Conservation (phyloP, 1,140 invertebrate species). For the Uloborus diversus region DNA sequence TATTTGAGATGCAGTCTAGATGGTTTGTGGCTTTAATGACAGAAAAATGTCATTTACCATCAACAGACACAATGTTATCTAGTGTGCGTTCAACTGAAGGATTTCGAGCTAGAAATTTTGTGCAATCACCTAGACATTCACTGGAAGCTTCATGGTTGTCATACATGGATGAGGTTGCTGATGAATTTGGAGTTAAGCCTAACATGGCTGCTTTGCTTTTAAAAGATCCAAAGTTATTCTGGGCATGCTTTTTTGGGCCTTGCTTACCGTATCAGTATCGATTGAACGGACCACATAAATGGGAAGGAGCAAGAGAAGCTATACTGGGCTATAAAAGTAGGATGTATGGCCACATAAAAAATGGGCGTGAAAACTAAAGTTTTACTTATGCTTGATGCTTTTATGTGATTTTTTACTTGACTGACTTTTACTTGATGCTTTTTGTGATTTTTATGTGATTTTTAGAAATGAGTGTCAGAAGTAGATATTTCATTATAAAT, state of each 20-base stretch:
- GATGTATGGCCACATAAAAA: conserved; percentile 20
- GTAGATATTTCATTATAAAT: too few relatives aligned
- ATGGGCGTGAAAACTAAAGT: conserved; percentile 45
- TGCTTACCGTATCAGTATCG: conserved; percentile 66
- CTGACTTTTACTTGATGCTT: too few relatives aligned
- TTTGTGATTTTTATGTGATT: too few relatives aligned
- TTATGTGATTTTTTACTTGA: too few relatives aligned
- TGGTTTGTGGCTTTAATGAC: conserved; percentile 58
- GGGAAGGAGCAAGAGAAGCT: conserved; percentile 64
- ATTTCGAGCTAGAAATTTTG: conserved; percentile 42
- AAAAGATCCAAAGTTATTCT: conserved; percentile 63
- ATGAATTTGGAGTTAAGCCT: conserved; percentile 63
- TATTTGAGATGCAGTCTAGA: conserved; percentile 66
- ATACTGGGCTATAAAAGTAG: conserved; percentile 60
- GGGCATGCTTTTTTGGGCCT: conserved; percentile 63
- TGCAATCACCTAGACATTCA: conserved; percentile 59
- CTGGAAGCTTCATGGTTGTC: conserved; percentile 64
- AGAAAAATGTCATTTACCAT: conserved; percentile 49
- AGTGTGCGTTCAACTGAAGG: conserved; percentile 56
- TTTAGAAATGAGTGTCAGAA: too few relatives aligned
- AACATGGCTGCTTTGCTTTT: conserved; percentile 62
- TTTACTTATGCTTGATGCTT: neutral
- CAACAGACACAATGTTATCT: conserved; percentile 55
- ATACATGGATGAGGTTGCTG: conserved; percentile 65
- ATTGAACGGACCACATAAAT: conserved; percentile 63